Base-by-base conservation (phyloP, 2,113 vertebrate genomes). In the Pygoscelis adeliae region DNA sequence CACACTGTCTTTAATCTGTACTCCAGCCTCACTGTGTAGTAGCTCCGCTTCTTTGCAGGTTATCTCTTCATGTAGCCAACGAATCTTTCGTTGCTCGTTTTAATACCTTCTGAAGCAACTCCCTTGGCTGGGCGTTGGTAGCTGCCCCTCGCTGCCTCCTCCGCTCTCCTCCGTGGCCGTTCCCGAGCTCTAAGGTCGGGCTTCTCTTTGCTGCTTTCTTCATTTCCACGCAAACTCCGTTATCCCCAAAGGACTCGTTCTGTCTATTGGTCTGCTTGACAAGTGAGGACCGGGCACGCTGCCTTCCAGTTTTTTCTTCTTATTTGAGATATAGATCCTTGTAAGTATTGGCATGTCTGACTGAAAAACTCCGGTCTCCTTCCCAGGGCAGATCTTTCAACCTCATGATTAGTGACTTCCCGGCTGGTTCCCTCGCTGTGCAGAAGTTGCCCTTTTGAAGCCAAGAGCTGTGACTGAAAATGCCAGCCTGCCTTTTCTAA, bases 401-500 rank as follows among this genome's bases (percentile, higher is more conserved):
- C 52, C 56, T 76, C 3, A 0, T 40, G 27, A 72, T 67, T 22
- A 79, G 56, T 46, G 84, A 29, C 36, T 90, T 83, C 50, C 59
- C 16, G 20, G 16, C 55, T 78, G 46, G 42, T 34, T 70, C 63
- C 55, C 77, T 95, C 6, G 0, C 69, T 52, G 65, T 74, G 87
- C 13, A 55, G 72, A 87, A 21, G 23, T 84, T 59, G n/a, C 69
- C 56, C 77, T 94, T 91, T 53, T 18, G 44, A 90, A 83, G 32
- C 70, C 36, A 83, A 46, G 53, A 52, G 17, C 66, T 86, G 44
- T 79, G 82, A 40, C 30, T 52, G 40, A 77, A 90, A 91, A 80
- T 85, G 44, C 82, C 82, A 93, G 15, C 32, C 47, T 84, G 25
- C 65, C 52, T 96, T 93, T 85, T 82, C 72, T 56, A 30, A 82